These are phyloP conservation scores for Ptyas mucosa DNA, from an alignment of 2,113 vertebrate species.

Conservation along the genomic window DNA sequence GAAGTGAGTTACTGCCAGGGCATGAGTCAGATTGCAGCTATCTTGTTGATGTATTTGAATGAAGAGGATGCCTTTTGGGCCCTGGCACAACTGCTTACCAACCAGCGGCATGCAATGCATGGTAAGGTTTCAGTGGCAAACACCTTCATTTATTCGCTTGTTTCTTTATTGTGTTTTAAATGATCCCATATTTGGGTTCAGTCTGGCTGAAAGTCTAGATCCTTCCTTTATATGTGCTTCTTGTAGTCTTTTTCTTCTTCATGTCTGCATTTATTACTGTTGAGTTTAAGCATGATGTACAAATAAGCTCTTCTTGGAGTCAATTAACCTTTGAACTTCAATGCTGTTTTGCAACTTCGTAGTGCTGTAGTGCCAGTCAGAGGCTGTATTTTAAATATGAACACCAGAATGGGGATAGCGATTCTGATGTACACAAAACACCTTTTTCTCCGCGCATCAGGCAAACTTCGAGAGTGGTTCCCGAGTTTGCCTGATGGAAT, in stretches of 20 bases:
- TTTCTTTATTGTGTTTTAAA: neutral
- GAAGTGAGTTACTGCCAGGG: slow-evolving; percentile 94
- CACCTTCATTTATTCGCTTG: fast-evolving
- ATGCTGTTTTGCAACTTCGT: neutral
- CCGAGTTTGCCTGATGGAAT: neutral
- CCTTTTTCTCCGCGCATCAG: neutral
- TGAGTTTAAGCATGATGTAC: neutral
- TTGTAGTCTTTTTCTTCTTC: neutral
- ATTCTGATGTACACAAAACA: neutral
- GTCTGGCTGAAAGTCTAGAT: fast-evolving
- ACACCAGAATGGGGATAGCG: neutral
- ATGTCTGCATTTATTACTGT: neutral
- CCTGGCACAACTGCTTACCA: slow-evolving; percentile 82
- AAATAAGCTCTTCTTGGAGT: fast-evolving
- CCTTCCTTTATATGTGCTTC: neutral
- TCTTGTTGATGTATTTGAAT: slow-evolving; percentile 86
- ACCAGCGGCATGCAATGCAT: slow-evolving; percentile 83
- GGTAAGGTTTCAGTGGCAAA: slow-evolving; percentile 63
- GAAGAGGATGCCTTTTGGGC: slow-evolving; percentile 92
- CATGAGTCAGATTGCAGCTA: slow-evolving; percentile 87
- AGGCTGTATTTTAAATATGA: neutral
- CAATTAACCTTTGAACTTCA: neutral
- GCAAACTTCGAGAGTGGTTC: neutral
- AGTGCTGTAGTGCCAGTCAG: neutral
- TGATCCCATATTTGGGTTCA: neutral